Percentiles rank a stretch among this genome's conserved stretches.
Conservation (phyloP, 1,140 invertebrate genomes). For the Drosophila biarmipes region DNA sequence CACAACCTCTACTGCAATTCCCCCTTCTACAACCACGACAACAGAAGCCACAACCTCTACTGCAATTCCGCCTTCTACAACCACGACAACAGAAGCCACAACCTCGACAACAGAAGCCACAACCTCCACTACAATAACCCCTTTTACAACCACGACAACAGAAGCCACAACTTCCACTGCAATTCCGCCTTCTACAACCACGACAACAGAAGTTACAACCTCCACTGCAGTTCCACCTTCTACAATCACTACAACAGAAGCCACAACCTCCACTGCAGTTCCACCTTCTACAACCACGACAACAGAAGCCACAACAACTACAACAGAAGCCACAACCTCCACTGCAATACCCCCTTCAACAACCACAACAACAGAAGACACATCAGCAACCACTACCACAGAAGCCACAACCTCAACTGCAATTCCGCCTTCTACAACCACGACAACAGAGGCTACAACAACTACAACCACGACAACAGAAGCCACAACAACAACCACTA, state of each 20-base stretch:
- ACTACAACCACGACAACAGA: background rate
- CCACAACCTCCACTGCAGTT: background rate
- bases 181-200: background rate
- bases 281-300: background rate
- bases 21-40: background rate
- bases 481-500: background rate
- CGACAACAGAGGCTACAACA: background rate
- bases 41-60: background rate
- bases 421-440: background rate
- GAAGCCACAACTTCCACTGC: slow-evolving; percentile 1
- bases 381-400: background rate
- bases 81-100: no score
- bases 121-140: no score
- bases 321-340: no score
- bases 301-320: no score
- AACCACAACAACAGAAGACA: no score
- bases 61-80: background rate
- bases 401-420: slow-evolving; percentile 1
- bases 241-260: background rate
- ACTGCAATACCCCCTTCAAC: no score
- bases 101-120: no score
- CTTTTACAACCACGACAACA: background rate
- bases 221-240: slow-evolving; percentile 7
- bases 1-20: slow-evolving; percentile 4
- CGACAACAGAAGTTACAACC: background rate